These are phyloP conservation scores for Odocoileus virginianus DNA, from an alignment of 2,113 vertebrate species.

Conservation along the genomic window DNA sequence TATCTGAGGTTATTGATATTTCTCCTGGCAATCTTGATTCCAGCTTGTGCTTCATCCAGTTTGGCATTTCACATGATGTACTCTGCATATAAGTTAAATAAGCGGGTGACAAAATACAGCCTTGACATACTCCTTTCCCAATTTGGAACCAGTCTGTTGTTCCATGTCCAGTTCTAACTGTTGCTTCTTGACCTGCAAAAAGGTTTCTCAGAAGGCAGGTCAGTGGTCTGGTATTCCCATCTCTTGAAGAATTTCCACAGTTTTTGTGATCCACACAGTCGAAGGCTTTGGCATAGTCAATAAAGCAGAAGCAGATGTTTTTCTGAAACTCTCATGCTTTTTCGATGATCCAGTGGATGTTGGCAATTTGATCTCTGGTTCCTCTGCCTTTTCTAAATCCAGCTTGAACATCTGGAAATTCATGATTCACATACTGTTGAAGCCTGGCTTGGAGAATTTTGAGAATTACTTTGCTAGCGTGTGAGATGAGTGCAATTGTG, in stretches of 20 bases:
- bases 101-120: not conserved
- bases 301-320: not conserved
- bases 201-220: not conserved
- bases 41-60: not conserved
- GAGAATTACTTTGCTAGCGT: not conserved
- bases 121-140: not conserved
- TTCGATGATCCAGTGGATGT: accelerated
- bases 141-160: not conserved
- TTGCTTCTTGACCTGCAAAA: not conserved
- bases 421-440: accelerated
- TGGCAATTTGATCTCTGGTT: not conserved
- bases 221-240: not conserved
- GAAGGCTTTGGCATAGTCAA: not conserved
- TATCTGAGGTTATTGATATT: not conserved
- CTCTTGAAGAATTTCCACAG: not conserved
- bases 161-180: not conserved
- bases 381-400: not conserved
- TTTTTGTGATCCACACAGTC: not conserved
- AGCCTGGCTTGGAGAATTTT: not conserved
- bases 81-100: not conserved
- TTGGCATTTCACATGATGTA: accelerated
- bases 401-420: not conserved
- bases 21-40: accelerated
- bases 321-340: not conserved
- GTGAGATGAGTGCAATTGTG: not conserved